These are phyloP conservation scores for Coilia nasus DNA, from an alignment of 2,797 vertebrate genomes.

Conservation along the genomic window DNA sequence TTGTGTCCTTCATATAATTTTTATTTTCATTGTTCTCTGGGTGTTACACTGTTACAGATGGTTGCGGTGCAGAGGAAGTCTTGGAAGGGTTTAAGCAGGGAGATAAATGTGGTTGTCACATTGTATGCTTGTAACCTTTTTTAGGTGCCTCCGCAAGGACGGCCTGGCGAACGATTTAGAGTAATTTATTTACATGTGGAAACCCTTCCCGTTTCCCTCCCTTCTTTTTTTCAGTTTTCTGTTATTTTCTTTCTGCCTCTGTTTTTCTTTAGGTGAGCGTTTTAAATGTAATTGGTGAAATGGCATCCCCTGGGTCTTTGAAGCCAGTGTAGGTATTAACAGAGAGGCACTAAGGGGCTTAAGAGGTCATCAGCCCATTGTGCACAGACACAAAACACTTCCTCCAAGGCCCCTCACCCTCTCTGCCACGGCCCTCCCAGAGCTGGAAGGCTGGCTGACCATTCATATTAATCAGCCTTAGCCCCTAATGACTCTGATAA, in stretches of 20 bases:
- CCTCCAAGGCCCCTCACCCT: constrained; percentile 83
- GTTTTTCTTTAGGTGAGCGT: constrained; percentile 55
- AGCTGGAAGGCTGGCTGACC: constrained; percentile 82
- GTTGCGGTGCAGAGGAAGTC: background rate
- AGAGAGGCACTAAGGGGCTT: constrained; percentile 85
- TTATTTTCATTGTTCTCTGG: background rate
- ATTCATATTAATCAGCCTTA: constrained; percentile 95
- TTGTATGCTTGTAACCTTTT: constrained; percentile 13
- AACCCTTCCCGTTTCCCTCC: background rate
- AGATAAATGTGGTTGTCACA: constrained; percentile 8
- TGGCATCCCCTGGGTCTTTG: constrained; percentile 77
- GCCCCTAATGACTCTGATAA: constrained; percentile 91
- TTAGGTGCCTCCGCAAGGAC: background rate
- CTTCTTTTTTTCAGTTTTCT: background rate
- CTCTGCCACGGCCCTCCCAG: constrained; percentile 71
- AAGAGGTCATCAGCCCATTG: constrained; percentile 88
- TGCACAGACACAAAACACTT: constrained; percentile 92
- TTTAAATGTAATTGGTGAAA: constrained; percentile 78
- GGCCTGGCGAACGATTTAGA: background rate
- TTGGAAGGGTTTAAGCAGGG: constrained; percentile 11
- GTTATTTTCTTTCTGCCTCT: background rate
- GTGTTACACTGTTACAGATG: constrained; percentile 7
- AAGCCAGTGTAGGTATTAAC: constrained; percentile 81
- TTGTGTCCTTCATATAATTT: constrained; percentile 9
- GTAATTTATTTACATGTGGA: constrained; percentile 14